A percentile compares a stretch with the other conserved stretches of the same genome.
Conservation (phyloP, 2,888 invertebrate genomes). For the Mesorhabditis sp. region DNA sequence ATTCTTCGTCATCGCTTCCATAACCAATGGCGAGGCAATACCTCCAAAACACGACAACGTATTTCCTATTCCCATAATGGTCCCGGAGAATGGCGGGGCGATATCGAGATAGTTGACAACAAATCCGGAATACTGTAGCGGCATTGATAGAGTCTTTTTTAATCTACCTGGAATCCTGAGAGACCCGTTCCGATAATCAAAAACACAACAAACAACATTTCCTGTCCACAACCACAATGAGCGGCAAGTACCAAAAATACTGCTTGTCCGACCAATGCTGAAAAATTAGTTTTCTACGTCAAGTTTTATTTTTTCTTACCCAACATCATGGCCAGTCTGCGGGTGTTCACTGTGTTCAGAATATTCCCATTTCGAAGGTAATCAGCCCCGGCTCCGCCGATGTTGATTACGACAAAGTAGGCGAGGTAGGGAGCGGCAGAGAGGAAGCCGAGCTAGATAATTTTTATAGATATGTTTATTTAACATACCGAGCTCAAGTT, state of each 20-base stretch:
- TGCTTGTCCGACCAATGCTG: slow-evolving; percentile 55
- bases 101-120: slow-evolving; percentile 58
- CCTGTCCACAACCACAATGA: slow-evolving; percentile 55
- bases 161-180: slow-evolving; percentile 1
- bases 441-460: slow-evolving; percentile 53
- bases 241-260: slow-evolving; percentile 53
- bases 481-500: slow-evolving; percentile 45
- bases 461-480: background rate
- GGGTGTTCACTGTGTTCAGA: slow-evolving; percentile 53
- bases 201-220: slow-evolving; percentile 51
- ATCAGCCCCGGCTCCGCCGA: slow-evolving; percentile 55
- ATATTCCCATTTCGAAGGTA: slow-evolving; percentile 36
- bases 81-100: slow-evolving; percentile 53
- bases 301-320: slow-evolving; percentile 24
- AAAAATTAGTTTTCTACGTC: slow-evolving; percentile 13
- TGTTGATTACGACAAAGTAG: slow-evolving; percentile 56
- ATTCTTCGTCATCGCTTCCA: slow-evolving; percentile 46
- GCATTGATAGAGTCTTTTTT: slow-evolving; percentile 3
- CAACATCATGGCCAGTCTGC: slow-evolving; percentile 54
- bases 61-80: slow-evolving; percentile 56
- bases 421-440: slow-evolving; percentile 57
- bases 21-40: slow-evolving; percentile 52
- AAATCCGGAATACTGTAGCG: slow-evolving; percentile 55
- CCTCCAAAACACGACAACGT: slow-evolving; percentile 58
- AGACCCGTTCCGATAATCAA: slow-evolving; percentile 39